These are phyloP conservation scores for Scartelaos histophorus DNA, from an alignment of 2,113 vertebrate species.

Conservation along the genomic window DNA sequence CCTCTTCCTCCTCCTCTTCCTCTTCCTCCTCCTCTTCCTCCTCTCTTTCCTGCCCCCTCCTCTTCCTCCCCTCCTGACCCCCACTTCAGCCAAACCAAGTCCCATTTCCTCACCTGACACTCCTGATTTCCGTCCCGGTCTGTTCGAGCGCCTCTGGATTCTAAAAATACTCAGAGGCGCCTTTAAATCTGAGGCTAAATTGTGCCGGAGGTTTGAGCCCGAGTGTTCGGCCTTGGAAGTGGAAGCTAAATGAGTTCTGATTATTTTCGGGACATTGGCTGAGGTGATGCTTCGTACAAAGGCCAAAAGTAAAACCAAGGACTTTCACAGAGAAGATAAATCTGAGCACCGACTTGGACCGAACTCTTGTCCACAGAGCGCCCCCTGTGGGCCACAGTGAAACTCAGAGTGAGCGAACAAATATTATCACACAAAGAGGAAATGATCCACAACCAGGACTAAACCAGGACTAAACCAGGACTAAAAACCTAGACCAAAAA, in stretches of 20 bases:
- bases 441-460: too few species aligned
- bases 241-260: background rate
- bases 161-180: background rate
- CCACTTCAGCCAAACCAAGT: conserved; percentile 33
- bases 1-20: conserved; percentile 18
- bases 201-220: background rate
- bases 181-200: background rate
- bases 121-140: conserved; percentile 41
- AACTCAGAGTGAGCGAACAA: too few species aligned
- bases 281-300: background rate
- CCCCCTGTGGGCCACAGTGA: background rate
- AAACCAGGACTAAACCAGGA: too few species aligned
- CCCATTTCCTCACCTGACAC: conserved; percentile 54
- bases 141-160: conserved; percentile 3
- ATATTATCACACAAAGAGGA: too few species aligned
- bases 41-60: conserved; percentile 2
- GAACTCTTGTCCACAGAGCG: background rate
- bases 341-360: background rate
- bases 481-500: too few species aligned
- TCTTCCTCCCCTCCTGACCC: conserved; percentile 31
- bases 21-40: too few species aligned
- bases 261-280: background rate
- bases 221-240: background rate
- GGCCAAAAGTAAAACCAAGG: background rate
- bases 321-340: background rate